Percentiles rank a stretch among this genome's conserved stretches.
Conservation (phyloP, 2,888 invertebrate species). For the Tachystola acroxantha region DNA sequence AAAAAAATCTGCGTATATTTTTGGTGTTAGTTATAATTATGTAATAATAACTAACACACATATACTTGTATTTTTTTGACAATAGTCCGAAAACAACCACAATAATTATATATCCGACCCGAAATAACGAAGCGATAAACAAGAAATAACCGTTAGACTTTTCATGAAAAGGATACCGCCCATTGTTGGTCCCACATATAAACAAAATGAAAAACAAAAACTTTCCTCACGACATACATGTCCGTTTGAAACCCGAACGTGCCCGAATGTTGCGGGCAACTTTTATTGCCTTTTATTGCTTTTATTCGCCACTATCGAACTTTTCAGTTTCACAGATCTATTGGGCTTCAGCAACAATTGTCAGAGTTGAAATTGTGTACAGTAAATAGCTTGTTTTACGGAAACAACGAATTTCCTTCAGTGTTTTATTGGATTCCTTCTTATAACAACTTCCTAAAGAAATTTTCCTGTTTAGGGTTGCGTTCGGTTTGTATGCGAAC, state of each 20-base stretch:
- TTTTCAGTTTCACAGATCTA: slow-evolving; percentile 59
- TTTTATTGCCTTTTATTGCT: slow-evolving; percentile 68
- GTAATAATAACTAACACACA: too few relatives aligned
- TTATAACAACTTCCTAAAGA: slow-evolving; percentile 55
- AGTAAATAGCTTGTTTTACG: slow-evolving; percentile 61
- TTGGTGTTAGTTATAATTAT: too few relatives aligned
- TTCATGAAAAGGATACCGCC: too few relatives aligned
- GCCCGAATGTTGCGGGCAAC: slow-evolving; percentile 45
- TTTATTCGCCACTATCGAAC: slow-evolving; percentile 48
- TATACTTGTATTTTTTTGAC: too few relatives aligned
- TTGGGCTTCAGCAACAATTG: slow-evolving; percentile 48
- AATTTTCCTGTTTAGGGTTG: slow-evolving; percentile 32
- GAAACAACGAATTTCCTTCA: slow-evolving; percentile 52
- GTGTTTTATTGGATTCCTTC: slow-evolving; percentile 57
- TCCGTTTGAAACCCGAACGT: slow-evolving; percentile 40
- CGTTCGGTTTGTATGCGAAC: slow-evolving; percentile 17
- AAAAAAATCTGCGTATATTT: too few relatives aligned
- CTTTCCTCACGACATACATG: slow-evolving; percentile 32
- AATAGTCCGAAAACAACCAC: too few relatives aligned
- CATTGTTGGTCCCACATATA: too few relatives aligned
- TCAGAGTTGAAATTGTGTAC: slow-evolving; percentile 52
- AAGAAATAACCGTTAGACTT: too few relatives aligned
- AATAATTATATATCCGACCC: too few relatives aligned
- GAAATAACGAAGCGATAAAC: too few relatives aligned
- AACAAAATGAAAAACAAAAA: slow-evolving; percentile 28